Evolutionary conservation across 1,140 invertebrate genomes (phyloP).

Genomic region (Scaptodrosophila lebanonensis): DNA sequence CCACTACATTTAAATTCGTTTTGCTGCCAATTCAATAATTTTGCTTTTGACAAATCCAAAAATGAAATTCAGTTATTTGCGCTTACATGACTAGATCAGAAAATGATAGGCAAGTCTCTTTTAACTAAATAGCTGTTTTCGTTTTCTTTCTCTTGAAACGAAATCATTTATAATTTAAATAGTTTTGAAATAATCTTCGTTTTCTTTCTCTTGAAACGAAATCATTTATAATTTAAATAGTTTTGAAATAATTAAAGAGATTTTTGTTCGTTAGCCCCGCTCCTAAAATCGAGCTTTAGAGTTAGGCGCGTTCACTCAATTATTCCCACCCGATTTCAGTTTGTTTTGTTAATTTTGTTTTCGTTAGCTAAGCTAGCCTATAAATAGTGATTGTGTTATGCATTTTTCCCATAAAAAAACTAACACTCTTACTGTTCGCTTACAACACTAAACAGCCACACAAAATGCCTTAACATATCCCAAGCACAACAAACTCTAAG

Average conservation of each 20-base stretch:
- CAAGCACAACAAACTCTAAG: slow-evolving; percentile 25
- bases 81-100: slow-evolving; percentile 14
- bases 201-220: too few relatives aligned
- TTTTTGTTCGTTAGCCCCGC: neutral
- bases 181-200: too few relatives aligned
- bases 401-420: slow-evolving; percentile 44
- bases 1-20: slow-evolving; percentile 72
- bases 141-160: too few relatives aligned
- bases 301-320: too few relatives aligned
- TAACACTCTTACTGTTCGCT: slow-evolving; percentile 23
- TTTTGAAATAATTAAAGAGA: neutral
- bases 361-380: slow-evolving; percentile 65
- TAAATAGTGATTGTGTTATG: slow-evolving; percentile 74
- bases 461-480: slow-evolving; percentile 3
- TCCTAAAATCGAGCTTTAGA: too few relatives aligned
- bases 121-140: slow-evolving; percentile 7
- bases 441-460: slow-evolving; percentile 20
- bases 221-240: neutral
- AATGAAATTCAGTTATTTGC: slow-evolving; percentile 21
- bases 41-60: slow-evolving; percentile 39
- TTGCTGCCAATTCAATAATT: slow-evolving; percentile 39
- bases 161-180: too few relatives aligned
- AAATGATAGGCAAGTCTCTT: neutral
- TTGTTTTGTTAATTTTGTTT: slow-evolving; percentile 2
- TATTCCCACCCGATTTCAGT: neutral